A percentile compares a stretch with the other conserved stretches of the same genome.
Conservation (phyloP, 2,797 vertebrate species). For the Chiloscyllium punctatum region DNA sequence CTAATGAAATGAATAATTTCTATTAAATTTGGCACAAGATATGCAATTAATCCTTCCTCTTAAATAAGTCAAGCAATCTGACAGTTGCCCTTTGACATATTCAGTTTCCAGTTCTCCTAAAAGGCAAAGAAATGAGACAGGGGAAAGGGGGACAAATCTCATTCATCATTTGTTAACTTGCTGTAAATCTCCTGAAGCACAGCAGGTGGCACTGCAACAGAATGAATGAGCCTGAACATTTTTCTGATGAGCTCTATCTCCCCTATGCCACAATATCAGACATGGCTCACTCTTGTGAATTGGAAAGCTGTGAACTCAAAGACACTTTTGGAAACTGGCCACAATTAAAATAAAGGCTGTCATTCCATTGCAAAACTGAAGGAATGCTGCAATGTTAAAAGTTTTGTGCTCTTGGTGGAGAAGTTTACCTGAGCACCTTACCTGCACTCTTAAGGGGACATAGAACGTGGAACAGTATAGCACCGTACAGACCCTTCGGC, state of each 20-base stretch:
- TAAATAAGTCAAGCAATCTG: constrained; percentile 6
- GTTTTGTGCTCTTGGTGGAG: too few species aligned
- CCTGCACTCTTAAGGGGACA: too few species aligned
- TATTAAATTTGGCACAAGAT: constrained; percentile 18
- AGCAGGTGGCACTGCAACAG: not conserved
- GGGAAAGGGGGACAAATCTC: not conserved
- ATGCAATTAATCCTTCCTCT: constrained; percentile 29
- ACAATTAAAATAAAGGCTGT: not conserved
- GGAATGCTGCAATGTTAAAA: too few species aligned
- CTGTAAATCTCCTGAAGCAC: not conserved
- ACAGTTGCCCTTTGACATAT: constrained; percentile 15
- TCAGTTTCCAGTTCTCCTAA: not conserved
- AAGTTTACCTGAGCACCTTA: too few species aligned
- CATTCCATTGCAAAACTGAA: too few species aligned
- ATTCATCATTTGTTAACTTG: not conserved
- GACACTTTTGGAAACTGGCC: too few species aligned
- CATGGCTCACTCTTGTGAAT: not conserved
- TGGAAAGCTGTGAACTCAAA: not conserved
- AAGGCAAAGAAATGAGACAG: not conserved
- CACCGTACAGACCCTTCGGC: too few species aligned
- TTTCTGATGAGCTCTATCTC: too few species aligned
- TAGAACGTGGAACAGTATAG: too few species aligned
- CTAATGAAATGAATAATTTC: constrained; percentile 32
- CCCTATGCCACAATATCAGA: not conserved
- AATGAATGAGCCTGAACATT: not conserved